Percentiles rank a stretch among this genome's conserved stretches.
These are phyloP conservation scores for Adelognathus sp. DNA, from an alignment of 2,888 invertebrate species.

Conservation along the genomic window DNA sequence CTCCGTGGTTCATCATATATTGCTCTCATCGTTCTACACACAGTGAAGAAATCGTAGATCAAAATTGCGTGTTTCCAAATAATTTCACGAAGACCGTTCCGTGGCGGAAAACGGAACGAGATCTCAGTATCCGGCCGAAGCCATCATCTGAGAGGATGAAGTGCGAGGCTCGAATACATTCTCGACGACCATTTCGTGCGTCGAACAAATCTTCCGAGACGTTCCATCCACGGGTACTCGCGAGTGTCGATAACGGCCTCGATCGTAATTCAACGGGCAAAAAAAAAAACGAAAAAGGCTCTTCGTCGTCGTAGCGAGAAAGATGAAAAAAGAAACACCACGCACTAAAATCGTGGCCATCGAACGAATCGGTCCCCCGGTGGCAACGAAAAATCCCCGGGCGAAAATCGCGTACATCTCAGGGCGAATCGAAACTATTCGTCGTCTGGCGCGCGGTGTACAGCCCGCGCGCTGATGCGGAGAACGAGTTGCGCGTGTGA, in stretches of 20 bases:
- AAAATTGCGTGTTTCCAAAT: no score
- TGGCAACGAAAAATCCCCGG: background rate
- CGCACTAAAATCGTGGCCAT: conserved; percentile 1
- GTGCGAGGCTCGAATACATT: background rate
- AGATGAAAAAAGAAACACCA: background rate
- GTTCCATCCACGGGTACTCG: background rate
- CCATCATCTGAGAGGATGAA: no score
- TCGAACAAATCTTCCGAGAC: background rate
- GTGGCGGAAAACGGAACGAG: background rate
- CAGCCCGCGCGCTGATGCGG: conserved; percentile 7
- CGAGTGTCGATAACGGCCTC: background rate
- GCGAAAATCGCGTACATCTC: background rate
- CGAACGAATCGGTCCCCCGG: background rate
- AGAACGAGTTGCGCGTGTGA: conserved; percentile 38
- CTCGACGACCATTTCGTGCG: conserved; percentile 41
- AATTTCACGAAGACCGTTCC: no score
- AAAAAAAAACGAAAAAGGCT: no score
- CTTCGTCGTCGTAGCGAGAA: background rate
- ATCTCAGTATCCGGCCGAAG: background rate
- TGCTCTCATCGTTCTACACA: conserved; percentile 14
- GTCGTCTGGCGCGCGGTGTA: background rate
- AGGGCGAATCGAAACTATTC: background rate
- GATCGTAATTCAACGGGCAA: conserved; percentile 18
- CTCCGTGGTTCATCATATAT: background rate
- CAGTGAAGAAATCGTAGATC: background rate